Evolutionary conservation across 2,797 vertebrate genomes (phyloP), one percentile per base, ranked within the genome.

Genomic region (Bradypodion ventrale): DNA sequence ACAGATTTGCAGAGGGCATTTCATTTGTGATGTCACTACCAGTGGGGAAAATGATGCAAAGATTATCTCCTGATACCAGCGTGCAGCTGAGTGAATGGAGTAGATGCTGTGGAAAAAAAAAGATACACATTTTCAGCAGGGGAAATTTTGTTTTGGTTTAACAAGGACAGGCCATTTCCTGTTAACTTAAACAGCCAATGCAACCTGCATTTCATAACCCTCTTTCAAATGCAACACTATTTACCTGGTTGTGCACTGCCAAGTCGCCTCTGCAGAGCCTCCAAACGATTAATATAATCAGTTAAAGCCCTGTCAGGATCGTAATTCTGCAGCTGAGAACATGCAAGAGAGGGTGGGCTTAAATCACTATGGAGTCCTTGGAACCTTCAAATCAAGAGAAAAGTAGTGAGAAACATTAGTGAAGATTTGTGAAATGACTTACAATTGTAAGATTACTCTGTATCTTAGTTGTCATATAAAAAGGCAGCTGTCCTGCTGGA

Each of bases 231-330:
- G 32, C 9, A 2, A 16, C 15, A 37, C 83, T 82, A 37, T 87
- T 63, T 91, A 99, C 98, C 98, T 97, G 98, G 97, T 85, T 97
- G 98, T 75, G 97, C 97, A 0, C 95, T 97, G 79, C 99, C 98
- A 7, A 99, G 97, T 68, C 98, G 93, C 94, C 98, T 96, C 90
- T 99, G 98, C 62, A 99, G 96, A 0, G 99, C 97, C 92, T 99
- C 98, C 89, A 99, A 96, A 16, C 98, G 96, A 49, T 96, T 94
- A 95, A 99, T 99, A 87, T 99, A 99, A 94, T 99, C 99, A 0
- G 97, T 98, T 83, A 99, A 96, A 27, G 99, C 98, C 85, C 98
- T 94, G 85, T 99, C 99, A 0, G 99, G 98, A 84, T 99, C 98
- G 0, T 99, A 99, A 94, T 96, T 98, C 95, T 99, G 98, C 89